Percentiles rank a stretch among this genome's conserved stretches.
These are phyloP conservation scores for Esox niger DNA, from an alignment of 2,113 vertebrate genomes.

Conservation along the genomic window DNA sequence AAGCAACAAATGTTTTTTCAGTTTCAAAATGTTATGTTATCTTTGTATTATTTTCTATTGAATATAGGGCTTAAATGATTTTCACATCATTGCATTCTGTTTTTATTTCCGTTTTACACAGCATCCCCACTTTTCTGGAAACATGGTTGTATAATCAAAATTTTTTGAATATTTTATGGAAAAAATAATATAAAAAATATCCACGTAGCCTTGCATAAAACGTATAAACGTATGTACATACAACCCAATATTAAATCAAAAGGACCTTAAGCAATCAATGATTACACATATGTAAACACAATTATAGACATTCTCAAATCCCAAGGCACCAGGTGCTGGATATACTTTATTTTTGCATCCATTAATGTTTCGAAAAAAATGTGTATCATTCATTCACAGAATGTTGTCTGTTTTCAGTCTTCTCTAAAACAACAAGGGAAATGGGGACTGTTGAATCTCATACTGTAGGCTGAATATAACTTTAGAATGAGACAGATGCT, in stretches of 20 bases:
- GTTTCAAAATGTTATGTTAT: no score
- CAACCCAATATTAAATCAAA: neutral
- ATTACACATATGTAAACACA: slow-evolving; percentile 3
- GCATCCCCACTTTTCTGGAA: no score
- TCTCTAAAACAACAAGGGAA: neutral
- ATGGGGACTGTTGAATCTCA: no score
- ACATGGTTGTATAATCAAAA: neutral
- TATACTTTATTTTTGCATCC: slow-evolving; percentile 6
- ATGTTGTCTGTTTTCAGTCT: neutral
- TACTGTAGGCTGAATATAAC: no score
- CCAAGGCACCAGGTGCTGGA: slow-evolving; percentile 28
- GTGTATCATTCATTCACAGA: no score
- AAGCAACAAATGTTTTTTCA: no score
- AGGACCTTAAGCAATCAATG: slow-evolving; percentile 2
- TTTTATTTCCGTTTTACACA: no score
- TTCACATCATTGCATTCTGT: no score
- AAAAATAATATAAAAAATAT: neutral
- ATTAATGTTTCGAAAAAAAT: neutral
- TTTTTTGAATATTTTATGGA: neutral
- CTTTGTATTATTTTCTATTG: no score
- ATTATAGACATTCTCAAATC: slow-evolving; percentile 1
- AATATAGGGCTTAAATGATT: no score
- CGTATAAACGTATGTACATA: no score
- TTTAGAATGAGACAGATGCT: neutral
- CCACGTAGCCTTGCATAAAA: neutral